These are phyloP conservation scores for Melanotus villosus DNA, from an alignment of 2,888 invertebrate species.

Conservation along the genomic window DNA sequence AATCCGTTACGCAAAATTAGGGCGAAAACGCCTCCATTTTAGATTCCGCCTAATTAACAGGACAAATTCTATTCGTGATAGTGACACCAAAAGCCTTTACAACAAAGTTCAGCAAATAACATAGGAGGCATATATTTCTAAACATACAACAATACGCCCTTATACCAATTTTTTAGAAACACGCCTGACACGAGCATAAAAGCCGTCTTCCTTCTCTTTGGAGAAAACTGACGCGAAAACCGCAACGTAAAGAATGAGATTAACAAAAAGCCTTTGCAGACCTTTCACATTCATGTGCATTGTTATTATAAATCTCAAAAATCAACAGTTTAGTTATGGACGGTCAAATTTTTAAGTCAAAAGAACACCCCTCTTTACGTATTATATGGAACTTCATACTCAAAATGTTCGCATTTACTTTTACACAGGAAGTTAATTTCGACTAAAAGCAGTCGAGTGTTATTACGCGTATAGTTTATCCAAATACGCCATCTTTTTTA, in stretches of 20 bases:
- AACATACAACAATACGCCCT: conserved; percentile 18
- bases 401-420: no score
- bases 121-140: neutral
- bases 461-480: no score
- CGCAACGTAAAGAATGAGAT: conserved; percentile 17
- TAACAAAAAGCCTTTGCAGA: conserved; percentile 17
- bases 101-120: conserved; percentile 6
- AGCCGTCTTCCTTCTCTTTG: conserved; percentile 6
- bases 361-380: no score
- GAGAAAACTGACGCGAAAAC: conserved; percentile 19
- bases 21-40: neutral
- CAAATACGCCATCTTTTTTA: no score
- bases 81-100: neutral
- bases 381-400: no score
- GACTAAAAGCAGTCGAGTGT: no score
- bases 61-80: neutral
- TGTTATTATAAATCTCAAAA: neutral
- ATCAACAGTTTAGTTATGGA: neutral
- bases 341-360: neutral
- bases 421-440: no score
- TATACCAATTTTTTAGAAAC: conserved; percentile 18
- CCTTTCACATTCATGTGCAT: conserved; percentile 11
- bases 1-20: conserved; percentile 5
- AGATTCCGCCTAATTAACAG: neutral
- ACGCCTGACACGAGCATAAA: conserved; percentile 28